A percentile compares a stretch with the other conserved stretches of the same genome.
Conservation (phyloP, 2,113 vertebrate genomes). For the Astur gentilis region DNA sequence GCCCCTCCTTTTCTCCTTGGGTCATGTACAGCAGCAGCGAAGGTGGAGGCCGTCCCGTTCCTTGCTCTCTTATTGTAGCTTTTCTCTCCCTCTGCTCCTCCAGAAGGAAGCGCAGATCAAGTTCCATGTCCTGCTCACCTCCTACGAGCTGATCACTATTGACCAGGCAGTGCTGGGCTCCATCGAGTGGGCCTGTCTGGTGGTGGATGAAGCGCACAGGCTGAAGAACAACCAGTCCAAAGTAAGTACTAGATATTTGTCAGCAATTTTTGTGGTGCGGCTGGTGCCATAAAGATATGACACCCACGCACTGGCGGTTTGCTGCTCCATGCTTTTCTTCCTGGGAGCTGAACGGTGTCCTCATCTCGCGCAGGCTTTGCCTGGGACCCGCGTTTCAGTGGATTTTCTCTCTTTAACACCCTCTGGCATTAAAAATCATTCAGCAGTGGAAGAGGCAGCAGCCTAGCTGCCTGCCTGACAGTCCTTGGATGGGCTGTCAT, state of each 20-base stretch:
- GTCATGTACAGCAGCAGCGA: neutral
- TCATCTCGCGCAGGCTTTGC: neutral
- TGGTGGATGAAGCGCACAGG: conserved; percentile 96
- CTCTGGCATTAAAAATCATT: neutral
- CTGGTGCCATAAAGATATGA: rapidly evolving
- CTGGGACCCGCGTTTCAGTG: rapidly evolving
- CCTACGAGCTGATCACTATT: conserved; percentile 97
- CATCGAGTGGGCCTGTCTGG: conserved; percentile 93
- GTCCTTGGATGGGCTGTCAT: neutral
- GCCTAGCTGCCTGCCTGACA: neutral
- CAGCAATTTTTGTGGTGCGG: neutral
- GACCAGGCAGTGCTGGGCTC: conserved; percentile 96
- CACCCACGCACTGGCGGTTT: rapidly evolving
- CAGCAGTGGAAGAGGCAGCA: neutral
- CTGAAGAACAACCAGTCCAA: conserved; percentile 99
- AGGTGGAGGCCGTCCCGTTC: rapidly evolving
- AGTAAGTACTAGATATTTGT: conserved; percentile 61
- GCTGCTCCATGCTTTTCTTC: neutral
- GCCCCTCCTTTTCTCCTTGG: neutral
- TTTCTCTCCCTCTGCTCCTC: neutral
- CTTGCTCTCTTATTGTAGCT: neutral
- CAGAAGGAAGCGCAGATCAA: conserved; percentile 97
- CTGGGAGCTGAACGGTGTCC: neutral
- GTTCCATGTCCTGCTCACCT: conserved; percentile 95
- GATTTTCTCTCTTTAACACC: neutral